Evolutionary conservation across 2,113 vertebrate species (phyloP), one percentile per base, ranked within the genome.

Genomic region (Rhombomys opimus): DNA sequence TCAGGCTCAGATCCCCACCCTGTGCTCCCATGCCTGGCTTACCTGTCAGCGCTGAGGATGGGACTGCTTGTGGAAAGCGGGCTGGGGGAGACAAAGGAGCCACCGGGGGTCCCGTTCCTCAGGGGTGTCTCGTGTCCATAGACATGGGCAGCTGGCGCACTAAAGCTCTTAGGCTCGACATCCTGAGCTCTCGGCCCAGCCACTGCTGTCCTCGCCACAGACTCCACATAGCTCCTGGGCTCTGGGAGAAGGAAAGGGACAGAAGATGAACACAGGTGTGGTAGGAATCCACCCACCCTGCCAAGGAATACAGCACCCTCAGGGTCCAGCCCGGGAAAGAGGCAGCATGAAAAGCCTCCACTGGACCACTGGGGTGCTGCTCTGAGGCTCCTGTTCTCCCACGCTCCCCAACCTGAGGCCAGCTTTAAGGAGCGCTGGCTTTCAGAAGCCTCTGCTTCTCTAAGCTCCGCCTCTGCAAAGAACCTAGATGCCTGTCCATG

Each of bases 181-280:
- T 97, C 97, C 92, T 98, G 97, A 46, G 93, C 27, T 30, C 96
- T 94, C 59, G 99, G 99, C 0, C 98, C 98, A 0, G 97, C 96
- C 0, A 96, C 97, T 0, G 99, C 99, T 0, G 99, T 99, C 95
- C 99, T 99, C 0, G 99, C 99, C 96, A 99, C 99, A 0, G 99
- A 99, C 96, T 99, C 99, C 0, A 99, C 99, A 0, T 99, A 99
- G 98, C 99, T 99, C 95, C 99, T 98, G 38, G 99, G 99, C 73
- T 99, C 99, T 99, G 98, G 0, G 97, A 91, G 0, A 59, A 87
- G 4, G 4, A 50, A 96, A 82, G 27, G 23, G 65, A 89, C 52
- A 96, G 14, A 82, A 20, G 77, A 13, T 95, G 35, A 95, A 77
- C 46, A 4, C 25, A 76, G 50, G 27, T 59, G 17, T 11, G 25